Conservation (phyloP, 2,888 invertebrate species). For the Cremastinae sp. region DNA sequence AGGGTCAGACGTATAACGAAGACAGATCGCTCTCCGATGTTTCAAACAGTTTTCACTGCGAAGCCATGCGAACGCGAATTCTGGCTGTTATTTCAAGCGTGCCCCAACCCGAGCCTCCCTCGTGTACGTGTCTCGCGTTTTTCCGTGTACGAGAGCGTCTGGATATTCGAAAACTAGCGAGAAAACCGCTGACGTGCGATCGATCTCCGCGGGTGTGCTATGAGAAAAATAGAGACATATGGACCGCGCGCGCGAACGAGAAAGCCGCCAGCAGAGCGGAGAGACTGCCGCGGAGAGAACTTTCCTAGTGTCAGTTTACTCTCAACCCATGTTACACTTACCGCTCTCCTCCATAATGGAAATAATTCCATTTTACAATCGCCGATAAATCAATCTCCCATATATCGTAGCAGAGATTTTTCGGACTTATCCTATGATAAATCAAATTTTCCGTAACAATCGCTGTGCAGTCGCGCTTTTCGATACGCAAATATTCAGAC, state of each 20-base stretch:
- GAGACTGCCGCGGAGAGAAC: neutral
- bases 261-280: too few species aligned
- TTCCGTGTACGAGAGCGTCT: neutral
- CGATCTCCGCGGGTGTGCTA: conserved; percentile 39
- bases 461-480: neutral
- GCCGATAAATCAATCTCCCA: too few species aligned
- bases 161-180: conserved; percentile 20
- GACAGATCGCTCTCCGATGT: conserved; percentile 43
- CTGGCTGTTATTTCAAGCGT: conserved; percentile 48
- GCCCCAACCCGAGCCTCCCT: neutral
- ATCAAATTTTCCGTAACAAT: too few species aligned
- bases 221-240: conserved; percentile 37
- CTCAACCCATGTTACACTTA: neutral
- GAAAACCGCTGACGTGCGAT: conserved; percentile 41
- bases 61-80: conserved; percentile 46
- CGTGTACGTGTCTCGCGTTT: conserved; percentile 3
- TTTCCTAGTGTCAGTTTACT: conserved; percentile 26
- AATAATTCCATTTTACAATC: neutral
- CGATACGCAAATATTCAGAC: neutral
- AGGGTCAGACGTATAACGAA: conserved; percentile 59
- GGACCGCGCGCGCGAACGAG: neutral
- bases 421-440: too few species aligned
- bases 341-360: conserved; percentile 4
- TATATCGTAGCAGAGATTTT: too few species aligned
- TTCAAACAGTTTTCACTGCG: conserved; percentile 53